Evolutionary conservation across 2,888 invertebrate species (phyloP).

Genomic region (Drosophila rubida): DNA sequence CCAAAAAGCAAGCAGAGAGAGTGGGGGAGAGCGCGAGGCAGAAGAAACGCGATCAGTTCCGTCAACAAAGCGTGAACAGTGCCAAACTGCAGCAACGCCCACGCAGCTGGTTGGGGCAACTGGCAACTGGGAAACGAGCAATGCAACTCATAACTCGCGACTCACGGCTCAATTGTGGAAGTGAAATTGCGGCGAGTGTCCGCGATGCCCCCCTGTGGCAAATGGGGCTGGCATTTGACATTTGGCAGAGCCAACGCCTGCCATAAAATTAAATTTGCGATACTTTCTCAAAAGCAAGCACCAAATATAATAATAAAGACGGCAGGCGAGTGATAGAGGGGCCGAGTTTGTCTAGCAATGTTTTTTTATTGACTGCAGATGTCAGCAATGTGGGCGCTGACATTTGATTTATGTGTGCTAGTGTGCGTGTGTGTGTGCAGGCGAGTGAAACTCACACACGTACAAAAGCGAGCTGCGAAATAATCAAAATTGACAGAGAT

Average conservation of each 20-base stretch:
- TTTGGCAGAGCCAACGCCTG: slow-evolving; percentile 48
- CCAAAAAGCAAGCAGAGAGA: no score
- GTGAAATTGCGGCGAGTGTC: slow-evolving; percentile 39
- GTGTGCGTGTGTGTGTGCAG: slow-evolving; percentile 10
- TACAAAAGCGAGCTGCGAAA: background rate
- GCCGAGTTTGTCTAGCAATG: background rate
- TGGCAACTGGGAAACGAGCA: slow-evolving; percentile 21
- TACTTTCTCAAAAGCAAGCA: slow-evolving; percentile 48
- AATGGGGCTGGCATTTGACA: slow-evolving; percentile 44
- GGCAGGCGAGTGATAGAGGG: background rate
- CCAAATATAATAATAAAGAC: background rate
- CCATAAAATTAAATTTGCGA: slow-evolving; percentile 35
- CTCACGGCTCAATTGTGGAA: slow-evolving; percentile 23
- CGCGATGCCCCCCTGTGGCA: background rate
- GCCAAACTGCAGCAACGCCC: slow-evolving; percentile 47
- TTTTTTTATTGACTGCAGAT: slow-evolving; percentile 66
- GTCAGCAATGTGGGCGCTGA: slow-evolving; percentile 72
- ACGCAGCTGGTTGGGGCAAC: slow-evolving; percentile 25
- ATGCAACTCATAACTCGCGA: slow-evolving; percentile 28
- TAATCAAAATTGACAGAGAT: slow-evolving; percentile 12
- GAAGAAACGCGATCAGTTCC: background rate
- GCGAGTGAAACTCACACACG: slow-evolving; percentile 40
- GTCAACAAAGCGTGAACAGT: background rate
- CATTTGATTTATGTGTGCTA: slow-evolving; percentile 56
- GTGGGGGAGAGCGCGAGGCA: background rate